A percentile compares a stretch with the other conserved stretches of the same genome.
These are phyloP conservation scores for Hydrozoanthus gracilis DNA, from an alignment of 92 coral and sea anemone genomes.

Conservation along the genomic window DNA sequence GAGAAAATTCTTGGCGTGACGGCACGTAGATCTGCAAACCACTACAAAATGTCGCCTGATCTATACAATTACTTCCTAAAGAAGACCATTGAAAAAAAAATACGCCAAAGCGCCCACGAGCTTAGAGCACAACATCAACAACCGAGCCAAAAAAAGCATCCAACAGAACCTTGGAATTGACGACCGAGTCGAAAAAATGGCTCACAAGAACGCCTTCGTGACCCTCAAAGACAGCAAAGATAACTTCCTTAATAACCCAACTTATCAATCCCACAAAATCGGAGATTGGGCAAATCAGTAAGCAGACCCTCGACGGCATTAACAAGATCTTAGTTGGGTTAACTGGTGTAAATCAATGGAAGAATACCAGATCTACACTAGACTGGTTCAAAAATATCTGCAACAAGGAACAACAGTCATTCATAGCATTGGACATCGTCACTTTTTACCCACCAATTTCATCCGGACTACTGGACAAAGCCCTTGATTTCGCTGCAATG, in stretches of 20 bases:
- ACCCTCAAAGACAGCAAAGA: neutral
- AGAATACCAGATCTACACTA: neutral
- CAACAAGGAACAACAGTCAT: neutral
- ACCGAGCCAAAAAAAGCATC: neutral
- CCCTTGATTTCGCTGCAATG: neutral
- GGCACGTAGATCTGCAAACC: too few relatives aligned
- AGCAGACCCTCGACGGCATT: neutral
- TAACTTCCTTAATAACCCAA: neutral
- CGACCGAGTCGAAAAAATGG: neutral
- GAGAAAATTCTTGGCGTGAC: too few relatives aligned
- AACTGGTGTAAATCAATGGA: neutral
- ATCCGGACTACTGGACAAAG: neutral
- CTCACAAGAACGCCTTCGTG: neutral
- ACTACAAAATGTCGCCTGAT: too few relatives aligned
- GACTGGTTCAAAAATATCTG: neutral
- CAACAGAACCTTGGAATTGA: neutral
- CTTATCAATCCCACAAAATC: too few relatives aligned
- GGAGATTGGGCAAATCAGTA: too few relatives aligned
- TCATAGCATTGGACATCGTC: too few relatives aligned
- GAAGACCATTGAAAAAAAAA: neutral
- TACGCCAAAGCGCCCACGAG: neutral
- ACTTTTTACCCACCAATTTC: too few relatives aligned
- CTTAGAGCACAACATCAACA: neutral
- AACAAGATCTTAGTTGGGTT: neutral
- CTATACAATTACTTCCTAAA: too few relatives aligned